Conservation (phyloP, 2,797 vertebrate species). For the Protonibea diacanthus region DNA sequence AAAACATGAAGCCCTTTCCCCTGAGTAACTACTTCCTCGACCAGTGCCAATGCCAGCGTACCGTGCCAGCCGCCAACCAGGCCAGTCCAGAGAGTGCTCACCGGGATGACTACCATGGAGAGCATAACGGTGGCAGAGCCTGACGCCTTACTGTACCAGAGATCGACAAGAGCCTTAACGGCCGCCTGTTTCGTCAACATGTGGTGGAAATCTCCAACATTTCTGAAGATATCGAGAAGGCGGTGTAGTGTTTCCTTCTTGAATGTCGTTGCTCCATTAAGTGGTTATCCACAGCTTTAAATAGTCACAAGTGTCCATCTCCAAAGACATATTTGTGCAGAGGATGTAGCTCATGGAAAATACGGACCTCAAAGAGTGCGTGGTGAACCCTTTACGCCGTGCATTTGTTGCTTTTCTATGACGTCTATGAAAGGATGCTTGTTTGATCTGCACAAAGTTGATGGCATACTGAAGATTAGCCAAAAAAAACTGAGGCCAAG, state of each 20-base stretch:
- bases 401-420: slow-evolving; percentile 35
- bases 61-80: slow-evolving; percentile 62
- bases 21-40: slow-evolving; percentile 22
- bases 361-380: slow-evolving; percentile 54
- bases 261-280: background rate
- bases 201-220: background rate
- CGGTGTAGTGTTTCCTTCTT: background rate
- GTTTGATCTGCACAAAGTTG: slow-evolving; percentile 37
- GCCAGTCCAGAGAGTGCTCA: slow-evolving; percentile 55
- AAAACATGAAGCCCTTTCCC: slow-evolving; percentile 14
- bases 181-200: background rate
- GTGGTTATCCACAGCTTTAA: slow-evolving; percentile 19
- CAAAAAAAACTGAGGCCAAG: slow-evolving; percentile 52
- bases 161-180: background rate
- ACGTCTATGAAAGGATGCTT: slow-evolving; percentile 33
- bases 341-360: slow-evolving; percentile 52
- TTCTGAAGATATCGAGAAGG: slow-evolving; percentile 3
- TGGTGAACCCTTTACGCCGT: slow-evolving; percentile 26
- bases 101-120: slow-evolving; percentile 72
- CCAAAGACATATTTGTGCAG: slow-evolving; percentile 39
- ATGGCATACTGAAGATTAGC: slow-evolving; percentile 24
- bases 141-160: slow-evolving; percentile 25
- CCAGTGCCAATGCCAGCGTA: slow-evolving; percentile 71
- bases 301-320: slow-evolving; percentile 21
- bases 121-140: slow-evolving; percentile 50